Evolutionary conservation across 2,888 invertebrate genomes (phyloP), one percentile per base, ranked within the genome.

Genomic region (Gortyna flavago): DNA sequence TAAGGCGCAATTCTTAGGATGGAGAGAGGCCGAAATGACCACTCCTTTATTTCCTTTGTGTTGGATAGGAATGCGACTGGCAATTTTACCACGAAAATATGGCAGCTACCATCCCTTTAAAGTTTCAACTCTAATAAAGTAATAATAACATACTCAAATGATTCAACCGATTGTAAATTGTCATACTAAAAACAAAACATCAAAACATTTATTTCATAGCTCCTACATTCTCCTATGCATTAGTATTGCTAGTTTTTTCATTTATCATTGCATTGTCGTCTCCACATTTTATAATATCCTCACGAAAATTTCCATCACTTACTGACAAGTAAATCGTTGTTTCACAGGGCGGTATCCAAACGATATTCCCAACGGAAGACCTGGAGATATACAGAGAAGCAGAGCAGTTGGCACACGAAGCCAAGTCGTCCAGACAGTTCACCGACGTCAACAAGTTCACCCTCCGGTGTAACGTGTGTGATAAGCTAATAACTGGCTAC

Each of bases 371-470:
- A 0, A 97, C 97, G 0, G 97, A 97, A 88, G 98, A 99, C 92
- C 96, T 97, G 85, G 96, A 96, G 25, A 97, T 99, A 32, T 97
- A 98, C 83, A 96, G 97, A 74, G 98, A 99, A 94, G 99, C 99
- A 0, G 97, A 98, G 88, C 98, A 98, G 90, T 92, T 99, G 70
- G 99, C 99, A 0, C 97, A 97, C 75, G 99, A 99, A 95, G 99
- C 99, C 0, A 98, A 99, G 93, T 98, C 98, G 0, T 98, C 98
- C 83, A 97, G 98, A 81, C 99, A 99, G 94, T 99, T 98, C 93
- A 99, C 99, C 0, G 99, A 99, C 95, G 97, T 99, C 9, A 97
- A 98, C 91, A 98, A 98, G 91, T 99, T 99, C 90, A 98, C 98
- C 0, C 95, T 99, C 25, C 98, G 98, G 86, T 99, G 99, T 93